A percentile compares a stretch with the other conserved stretches of the same genome.
phyloP scores from a whole-genome alignment of 2,888 invertebrate species.

The Torymus aiolomorphi region DNA sequence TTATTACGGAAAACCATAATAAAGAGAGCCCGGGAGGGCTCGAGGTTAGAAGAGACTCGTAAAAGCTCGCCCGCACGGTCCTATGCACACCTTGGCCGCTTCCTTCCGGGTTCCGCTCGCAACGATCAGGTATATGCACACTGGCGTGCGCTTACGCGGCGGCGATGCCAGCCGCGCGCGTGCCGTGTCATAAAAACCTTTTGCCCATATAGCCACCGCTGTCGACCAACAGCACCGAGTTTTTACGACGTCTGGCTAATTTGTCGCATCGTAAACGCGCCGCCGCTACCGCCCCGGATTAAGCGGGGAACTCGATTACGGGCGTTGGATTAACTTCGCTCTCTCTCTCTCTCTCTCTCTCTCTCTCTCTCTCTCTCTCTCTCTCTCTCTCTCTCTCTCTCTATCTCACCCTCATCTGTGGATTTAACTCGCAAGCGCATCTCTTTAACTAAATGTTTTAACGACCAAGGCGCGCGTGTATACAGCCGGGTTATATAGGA shows the following conservation, averaged over 20 bases:
- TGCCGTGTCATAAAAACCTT: too few relatives aligned
- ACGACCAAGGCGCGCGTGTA: not conserved
- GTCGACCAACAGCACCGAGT: too few relatives aligned
- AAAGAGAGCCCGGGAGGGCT: conserved; percentile 48
- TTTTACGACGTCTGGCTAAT: too few relatives aligned
- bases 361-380: not conserved
- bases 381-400: too few relatives aligned
- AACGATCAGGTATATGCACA: conserved; percentile 51
- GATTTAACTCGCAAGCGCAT: conserved; percentile 40
- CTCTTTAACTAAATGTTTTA: conserved; percentile 59
- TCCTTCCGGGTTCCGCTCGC: conserved; percentile 38
- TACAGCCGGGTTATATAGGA: too few relatives aligned
- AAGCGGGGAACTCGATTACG: conserved; percentile 65
- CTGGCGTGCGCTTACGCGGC: too few relatives aligned
- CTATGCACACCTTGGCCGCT: not conserved
- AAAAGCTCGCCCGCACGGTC: too few relatives aligned
- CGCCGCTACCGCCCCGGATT: conserved; percentile 56
- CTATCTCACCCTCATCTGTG: too few relatives aligned
- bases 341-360: conserved; percentile 61
- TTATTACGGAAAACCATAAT: conserved; percentile 69
- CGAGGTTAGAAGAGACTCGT: too few relatives aligned
- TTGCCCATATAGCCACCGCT: too few relatives aligned
- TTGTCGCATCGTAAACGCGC: too few relatives aligned
- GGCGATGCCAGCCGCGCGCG: too few relatives aligned
- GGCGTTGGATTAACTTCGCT: conserved; percentile 67